Conservation (phyloP, 2,888 invertebrate species). For the Apeira syringaria region DNA sequence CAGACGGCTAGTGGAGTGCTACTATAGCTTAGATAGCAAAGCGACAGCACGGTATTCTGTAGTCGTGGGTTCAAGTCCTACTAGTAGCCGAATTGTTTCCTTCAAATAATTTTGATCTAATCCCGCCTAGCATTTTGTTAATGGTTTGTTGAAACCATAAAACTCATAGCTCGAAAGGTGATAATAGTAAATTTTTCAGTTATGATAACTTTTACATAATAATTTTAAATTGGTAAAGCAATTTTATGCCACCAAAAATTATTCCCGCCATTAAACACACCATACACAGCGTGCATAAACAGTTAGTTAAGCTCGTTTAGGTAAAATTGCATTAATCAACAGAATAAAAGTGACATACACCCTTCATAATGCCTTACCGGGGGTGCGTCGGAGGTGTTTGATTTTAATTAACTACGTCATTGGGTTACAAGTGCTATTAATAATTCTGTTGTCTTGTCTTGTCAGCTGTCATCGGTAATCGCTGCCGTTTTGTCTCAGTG, state of each 20-base stretch:
- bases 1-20: too few relatives aligned
- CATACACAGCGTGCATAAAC: slow-evolving; percentile 20
- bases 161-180: too few relatives aligned
- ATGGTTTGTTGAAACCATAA: too few relatives aligned
- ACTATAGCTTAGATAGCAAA: too few relatives aligned
- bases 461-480: slow-evolving; percentile 67
- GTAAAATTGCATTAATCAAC: slow-evolving; percentile 46
- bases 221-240: slow-evolving; percentile 19
- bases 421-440: slow-evolving; percentile 54
- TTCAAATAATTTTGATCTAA: too few relatives aligned
- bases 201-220: not conserved
- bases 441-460: slow-evolving; percentile 55
- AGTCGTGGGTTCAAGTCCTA: too few relatives aligned
- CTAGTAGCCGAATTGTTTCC: too few relatives aligned
- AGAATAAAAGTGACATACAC: slow-evolving; percentile 46
- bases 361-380: slow-evolving; percentile 31
- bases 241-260: slow-evolving; percentile 17
- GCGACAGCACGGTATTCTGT: too few relatives aligned
- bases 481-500: slow-evolving; percentile 55
- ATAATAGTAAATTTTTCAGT: too few relatives aligned
- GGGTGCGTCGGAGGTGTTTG: slow-evolving; percentile 55
- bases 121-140: too few relatives aligned
- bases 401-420: slow-evolving; percentile 67
- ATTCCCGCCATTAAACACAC: slow-evolving; percentile 18
- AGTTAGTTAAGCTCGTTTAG: slow-evolving; percentile 39